Conservation (phyloP, 2,888 invertebrate genomes). For the Drosophila engyochracea region DNA sequence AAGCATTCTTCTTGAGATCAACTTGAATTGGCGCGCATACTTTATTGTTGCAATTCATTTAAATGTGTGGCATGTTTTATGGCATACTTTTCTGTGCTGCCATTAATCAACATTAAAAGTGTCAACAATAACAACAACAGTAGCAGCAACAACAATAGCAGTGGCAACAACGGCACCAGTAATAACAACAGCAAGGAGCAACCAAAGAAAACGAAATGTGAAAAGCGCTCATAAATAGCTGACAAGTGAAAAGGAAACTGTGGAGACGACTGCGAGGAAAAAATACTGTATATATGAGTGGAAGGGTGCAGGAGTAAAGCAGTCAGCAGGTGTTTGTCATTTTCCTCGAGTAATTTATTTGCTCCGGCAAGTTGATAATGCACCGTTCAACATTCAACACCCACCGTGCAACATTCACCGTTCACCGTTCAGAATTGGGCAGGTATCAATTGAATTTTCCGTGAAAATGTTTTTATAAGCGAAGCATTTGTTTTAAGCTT, state of each 20-base stretch:
- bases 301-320: conserved; percentile 34
- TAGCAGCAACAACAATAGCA: not conserved
- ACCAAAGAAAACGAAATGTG: conserved; percentile 54
- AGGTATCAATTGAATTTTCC: conserved; percentile 6
- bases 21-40: conserved; percentile 27
- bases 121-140: conserved; percentile 62
- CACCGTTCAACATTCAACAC: conserved; percentile 21
- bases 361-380: conserved; percentile 54
- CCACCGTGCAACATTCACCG: not conserved
- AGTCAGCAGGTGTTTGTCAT: conserved; percentile 76
- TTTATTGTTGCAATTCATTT: conserved; percentile 71
- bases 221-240: conserved; percentile 71
- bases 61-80: conserved; percentile 73
- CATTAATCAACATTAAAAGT: conserved; percentile 77
- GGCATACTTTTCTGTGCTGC: conserved; percentile 58
- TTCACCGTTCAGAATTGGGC: not conserved
- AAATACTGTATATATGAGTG: not conserved
- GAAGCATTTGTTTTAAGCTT: not conserved
- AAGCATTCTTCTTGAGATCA: conserved; percentile 16
- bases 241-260: conserved; percentile 31
- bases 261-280: not conserved
- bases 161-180: not conserved
- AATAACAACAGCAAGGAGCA: not conserved
- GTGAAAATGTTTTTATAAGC: not conserved
- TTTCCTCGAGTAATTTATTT: conserved; percentile 64